Evolutionary conservation across 2,888 invertebrate species (phyloP).

Genomic region (Chelonus formosanus): DNA sequence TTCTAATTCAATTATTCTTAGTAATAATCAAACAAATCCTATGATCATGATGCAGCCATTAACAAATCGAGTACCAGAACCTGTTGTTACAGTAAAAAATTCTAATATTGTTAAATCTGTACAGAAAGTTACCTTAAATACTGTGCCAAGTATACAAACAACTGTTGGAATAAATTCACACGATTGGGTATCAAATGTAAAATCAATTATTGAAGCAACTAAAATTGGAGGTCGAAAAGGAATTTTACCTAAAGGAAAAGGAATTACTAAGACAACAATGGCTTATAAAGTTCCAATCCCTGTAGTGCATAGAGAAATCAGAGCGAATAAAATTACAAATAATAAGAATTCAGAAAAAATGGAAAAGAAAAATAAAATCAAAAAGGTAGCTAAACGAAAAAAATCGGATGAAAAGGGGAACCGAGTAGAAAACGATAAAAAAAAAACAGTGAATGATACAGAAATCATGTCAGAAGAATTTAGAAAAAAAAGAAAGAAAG

Average conservation of each 20-base stretch:
- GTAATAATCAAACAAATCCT: conserved; percentile 57
- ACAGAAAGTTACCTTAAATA: conserved; percentile 56
- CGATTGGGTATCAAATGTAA: conserved; percentile 60
- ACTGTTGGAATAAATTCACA: conserved; percentile 57
- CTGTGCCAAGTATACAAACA: conserved; percentile 52
- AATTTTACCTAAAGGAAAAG: conserved; percentile 60
- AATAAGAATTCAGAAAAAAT: conserved; percentile 32
- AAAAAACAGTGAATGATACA: conserved; percentile 34
- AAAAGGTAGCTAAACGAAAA: conserved; percentile 34
- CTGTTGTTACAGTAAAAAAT: conserved; percentile 55
- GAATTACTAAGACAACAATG: conserved; percentile 62
- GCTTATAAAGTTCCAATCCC: conserved; percentile 63
- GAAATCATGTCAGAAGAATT: conserved; percentile 28
- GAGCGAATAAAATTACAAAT: conserved; percentile 25
- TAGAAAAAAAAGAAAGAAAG: conserved; percentile 38
- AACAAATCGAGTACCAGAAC: conserved; percentile 50
- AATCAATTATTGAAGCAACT: conserved; percentile 58
- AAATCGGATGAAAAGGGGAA: conserved; percentile 30
- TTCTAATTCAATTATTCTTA: conserved; percentile 57
- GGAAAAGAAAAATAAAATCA: conserved; percentile 41
- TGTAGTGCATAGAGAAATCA: conserved; percentile 56
- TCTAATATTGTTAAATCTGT: conserved; percentile 55
- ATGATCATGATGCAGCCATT: conserved; percentile 63
- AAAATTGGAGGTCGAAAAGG: conserved; percentile 61
- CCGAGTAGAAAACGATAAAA: conserved; percentile 29